phyloP scores from a whole-genome alignment of 1,140 invertebrate genomes.

The Drosophila bifasciata region DNA sequence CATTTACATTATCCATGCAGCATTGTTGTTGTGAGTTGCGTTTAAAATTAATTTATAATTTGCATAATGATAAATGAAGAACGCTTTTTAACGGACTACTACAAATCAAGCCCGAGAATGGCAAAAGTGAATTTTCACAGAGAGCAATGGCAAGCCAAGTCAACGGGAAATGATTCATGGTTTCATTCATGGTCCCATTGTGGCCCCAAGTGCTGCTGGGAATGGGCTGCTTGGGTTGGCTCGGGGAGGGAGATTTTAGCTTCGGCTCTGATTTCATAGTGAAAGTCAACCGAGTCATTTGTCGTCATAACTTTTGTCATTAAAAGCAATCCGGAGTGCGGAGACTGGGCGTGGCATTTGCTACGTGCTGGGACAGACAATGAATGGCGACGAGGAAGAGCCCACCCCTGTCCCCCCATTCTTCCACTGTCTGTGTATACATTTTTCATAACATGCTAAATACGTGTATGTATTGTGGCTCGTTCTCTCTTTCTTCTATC shows the following conservation, averaged over 20 bases:
- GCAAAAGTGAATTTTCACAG: slow-evolving; percentile 47
- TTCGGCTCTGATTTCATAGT: slow-evolving; percentile 67
- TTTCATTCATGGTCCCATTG: slow-evolving; percentile 74
- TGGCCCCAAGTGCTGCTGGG: background rate
- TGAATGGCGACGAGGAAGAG: slow-evolving; percentile 47
- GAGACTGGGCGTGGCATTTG: slow-evolving; percentile 27
- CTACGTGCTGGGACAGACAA: slow-evolving; percentile 65
- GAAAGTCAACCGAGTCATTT: slow-evolving; percentile 80
- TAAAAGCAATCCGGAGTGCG: slow-evolving; percentile 43
- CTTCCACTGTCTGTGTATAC: slow-evolving; percentile 46
- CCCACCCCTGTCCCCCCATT: slow-evolving; percentile 13
- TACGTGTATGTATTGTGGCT: slow-evolving; percentile 6
- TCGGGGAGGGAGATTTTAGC: background rate
- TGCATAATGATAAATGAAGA: slow-evolving; percentile 70
- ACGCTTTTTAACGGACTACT: slow-evolving; percentile 35
- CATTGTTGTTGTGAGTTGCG: slow-evolving; percentile 32
- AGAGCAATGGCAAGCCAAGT: slow-evolving; percentile 45
- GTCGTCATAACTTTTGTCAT: slow-evolving; percentile 80
- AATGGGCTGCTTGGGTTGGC: too few species aligned
- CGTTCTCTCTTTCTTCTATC: background rate
- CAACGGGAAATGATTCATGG: slow-evolving; percentile 72
- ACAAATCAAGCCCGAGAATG: slow-evolving; percentile 54
- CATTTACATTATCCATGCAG: slow-evolving; percentile 53
- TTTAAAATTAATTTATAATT: slow-evolving; percentile 72
- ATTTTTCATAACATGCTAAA: slow-evolving; percentile 81